Percentiles rank a stretch among this genome's conserved stretches.
These are phyloP conservation scores for Leptobrachium ailaonicum DNA, from an alignment of 2,113 vertebrate species.

Conservation along the genomic window DNA sequence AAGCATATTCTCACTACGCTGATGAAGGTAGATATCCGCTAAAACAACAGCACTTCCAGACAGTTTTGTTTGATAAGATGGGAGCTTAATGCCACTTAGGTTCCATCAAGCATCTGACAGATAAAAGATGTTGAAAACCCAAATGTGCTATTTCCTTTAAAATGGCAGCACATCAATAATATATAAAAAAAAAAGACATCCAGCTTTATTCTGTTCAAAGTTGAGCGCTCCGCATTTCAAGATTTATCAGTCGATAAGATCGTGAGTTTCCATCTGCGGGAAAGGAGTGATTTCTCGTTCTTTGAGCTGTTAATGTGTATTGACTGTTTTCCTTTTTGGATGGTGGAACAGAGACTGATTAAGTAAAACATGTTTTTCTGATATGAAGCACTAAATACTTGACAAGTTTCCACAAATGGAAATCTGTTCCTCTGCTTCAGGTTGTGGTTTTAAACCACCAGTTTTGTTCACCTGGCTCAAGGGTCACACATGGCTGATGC, in stretches of 20 bases:
- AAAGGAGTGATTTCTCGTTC: slow-evolving; percentile 64
- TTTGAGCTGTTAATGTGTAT: slow-evolving; percentile 81
- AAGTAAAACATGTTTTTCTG: slow-evolving; percentile 63
- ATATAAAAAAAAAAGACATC: slow-evolving; percentile 9
- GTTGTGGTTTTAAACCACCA: background rate
- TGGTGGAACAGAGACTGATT: slow-evolving; percentile 58
- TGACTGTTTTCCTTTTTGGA: slow-evolving; percentile 74
- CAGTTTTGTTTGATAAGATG: slow-evolving; percentile 61
- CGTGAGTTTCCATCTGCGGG: slow-evolving; percentile 67
- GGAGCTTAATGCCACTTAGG: slow-evolving; percentile 64
- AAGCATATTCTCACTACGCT: slow-evolving; percentile 8
- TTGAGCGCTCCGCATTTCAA: slow-evolving; percentile 62
- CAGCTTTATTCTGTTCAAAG: slow-evolving; percentile 62
- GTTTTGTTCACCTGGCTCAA: background rate
- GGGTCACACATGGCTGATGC: background rate
- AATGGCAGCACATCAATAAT: slow-evolving; percentile 63
- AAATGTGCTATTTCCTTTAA: slow-evolving; percentile 56
- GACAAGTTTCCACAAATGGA: background rate
- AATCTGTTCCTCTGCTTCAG: background rate
- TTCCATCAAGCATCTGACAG: slow-evolving; percentile 67
- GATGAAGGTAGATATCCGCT: slow-evolving; percentile 49
- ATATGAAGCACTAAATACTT: slow-evolving; percentile 53
- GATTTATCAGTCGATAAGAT: slow-evolving; percentile 69
- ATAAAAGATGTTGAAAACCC: slow-evolving; percentile 69
- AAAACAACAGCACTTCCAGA: slow-evolving; percentile 45